Percentiles rank a stretch among this genome's conserved stretches.
These are phyloP conservation scores for Sphaerophoria taeniata DNA, from an alignment of 2,888 invertebrate species.

Conservation along the genomic window DNA sequence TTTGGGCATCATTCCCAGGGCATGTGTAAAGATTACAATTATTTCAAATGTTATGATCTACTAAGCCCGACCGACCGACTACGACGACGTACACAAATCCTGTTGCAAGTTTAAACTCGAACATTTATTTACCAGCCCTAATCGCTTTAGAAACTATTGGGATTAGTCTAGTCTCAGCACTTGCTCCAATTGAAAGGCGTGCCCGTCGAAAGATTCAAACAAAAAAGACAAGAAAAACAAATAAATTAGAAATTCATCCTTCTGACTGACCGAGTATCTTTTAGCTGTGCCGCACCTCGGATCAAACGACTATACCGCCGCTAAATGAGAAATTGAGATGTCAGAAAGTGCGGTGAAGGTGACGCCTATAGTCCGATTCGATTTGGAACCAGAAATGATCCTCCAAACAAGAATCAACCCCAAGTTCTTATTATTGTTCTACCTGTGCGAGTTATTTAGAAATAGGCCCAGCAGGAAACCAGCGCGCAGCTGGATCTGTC, in stretches of 20 bases:
- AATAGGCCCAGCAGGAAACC: slow-evolving; percentile 59
- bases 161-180: slow-evolving; percentile 50
- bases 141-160: slow-evolving; percentile 75
- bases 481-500: slow-evolving; percentile 82
- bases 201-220: slow-evolving; percentile 37
- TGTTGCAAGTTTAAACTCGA: slow-evolving; percentile 75
- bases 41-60: slow-evolving; percentile 73
- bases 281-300: slow-evolving; percentile 23
- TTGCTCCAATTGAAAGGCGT: slow-evolving; percentile 70
- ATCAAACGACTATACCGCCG: slow-evolving; percentile 68
- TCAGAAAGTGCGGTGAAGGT: slow-evolving; percentile 70
- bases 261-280: slow-evolving; percentile 8
- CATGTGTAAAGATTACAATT: slow-evolving; percentile 72
- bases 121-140: slow-evolving; percentile 81
- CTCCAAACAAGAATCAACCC: slow-evolving; percentile 12
- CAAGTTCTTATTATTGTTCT: slow-evolving; percentile 30
- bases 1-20: background rate
- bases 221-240: slow-evolving; percentile 50
- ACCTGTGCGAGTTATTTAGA: slow-evolving; percentile 51
- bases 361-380: slow-evolving; percentile 69
- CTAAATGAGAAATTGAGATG: slow-evolving; percentile 72
- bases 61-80: slow-evolving; percentile 44
- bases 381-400: slow-evolving; percentile 26
- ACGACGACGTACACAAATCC: too few relatives aligned
- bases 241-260: slow-evolving; percentile 61